Percentiles rank a stretch among this genome's conserved stretches.
Conservation (phyloP, 2,113 vertebrate genomes). For the Pseudopipra pipra region DNA sequence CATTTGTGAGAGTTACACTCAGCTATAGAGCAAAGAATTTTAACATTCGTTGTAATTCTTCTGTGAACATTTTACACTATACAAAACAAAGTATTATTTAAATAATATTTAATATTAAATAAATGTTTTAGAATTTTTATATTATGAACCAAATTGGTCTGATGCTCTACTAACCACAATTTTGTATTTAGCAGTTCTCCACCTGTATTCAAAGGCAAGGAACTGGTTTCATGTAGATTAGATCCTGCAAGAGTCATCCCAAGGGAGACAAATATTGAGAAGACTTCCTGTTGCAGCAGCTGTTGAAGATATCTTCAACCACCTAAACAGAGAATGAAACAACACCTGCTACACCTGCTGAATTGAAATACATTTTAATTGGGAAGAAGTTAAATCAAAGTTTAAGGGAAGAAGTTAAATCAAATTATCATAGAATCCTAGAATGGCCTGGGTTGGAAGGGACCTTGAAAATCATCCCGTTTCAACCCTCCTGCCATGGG, state of each 20-base stretch:
- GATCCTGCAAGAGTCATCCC: background rate
- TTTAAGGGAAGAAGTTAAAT: background rate
- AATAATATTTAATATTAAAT: background rate
- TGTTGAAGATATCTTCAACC: background rate
- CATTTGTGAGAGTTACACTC: background rate
- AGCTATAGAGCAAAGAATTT: background rate
- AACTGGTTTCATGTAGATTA: background rate
- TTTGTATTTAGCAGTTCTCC: background rate
- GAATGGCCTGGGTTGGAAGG: background rate
- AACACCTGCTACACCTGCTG: background rate
- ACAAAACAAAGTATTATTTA: background rate
- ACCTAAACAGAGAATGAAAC: background rate
- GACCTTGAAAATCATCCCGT: background rate
- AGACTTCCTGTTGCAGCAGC: background rate
- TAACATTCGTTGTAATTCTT: background rate
- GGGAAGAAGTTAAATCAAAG: background rate
- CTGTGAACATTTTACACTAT: background rate
- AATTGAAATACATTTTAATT: background rate
- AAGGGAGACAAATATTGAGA: background rate
- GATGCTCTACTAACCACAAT: background rate
- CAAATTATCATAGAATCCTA: background rate
- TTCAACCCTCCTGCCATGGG: background rate
- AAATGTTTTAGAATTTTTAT: background rate
- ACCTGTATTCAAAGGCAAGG: background rate
- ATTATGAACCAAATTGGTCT: background rate